These are phyloP conservation scores for Aselliscus stoliczkanus DNA, from an alignment of 2,797 vertebrate genomes.

Conservation along the genomic window DNA sequence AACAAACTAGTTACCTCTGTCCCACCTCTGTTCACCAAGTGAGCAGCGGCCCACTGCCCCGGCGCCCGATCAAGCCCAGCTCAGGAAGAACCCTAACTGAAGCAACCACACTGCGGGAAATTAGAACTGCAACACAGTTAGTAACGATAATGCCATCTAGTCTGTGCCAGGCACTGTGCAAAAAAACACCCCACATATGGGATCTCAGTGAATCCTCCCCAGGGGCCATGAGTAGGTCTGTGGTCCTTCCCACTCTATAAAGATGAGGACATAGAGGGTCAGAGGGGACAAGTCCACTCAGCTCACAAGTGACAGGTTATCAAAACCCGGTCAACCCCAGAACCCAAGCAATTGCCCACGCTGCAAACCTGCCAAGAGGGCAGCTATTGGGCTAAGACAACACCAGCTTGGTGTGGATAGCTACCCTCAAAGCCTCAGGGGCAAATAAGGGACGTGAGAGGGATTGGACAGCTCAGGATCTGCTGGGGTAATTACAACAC, in stretches of 20 bases:
- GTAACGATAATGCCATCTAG: background rate
- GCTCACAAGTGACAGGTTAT: background rate
- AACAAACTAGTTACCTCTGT: background rate
- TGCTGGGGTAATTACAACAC: background rate
- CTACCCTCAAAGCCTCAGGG: background rate
- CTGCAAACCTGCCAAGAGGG: background rate
- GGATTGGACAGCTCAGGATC: background rate
- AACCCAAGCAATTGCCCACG: background rate
- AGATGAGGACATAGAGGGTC: background rate
- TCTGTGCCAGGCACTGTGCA: fast-evolving
- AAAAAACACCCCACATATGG: background rate
- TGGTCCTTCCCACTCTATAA: background rate
- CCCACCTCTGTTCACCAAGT: background rate
- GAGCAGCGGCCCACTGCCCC: background rate
- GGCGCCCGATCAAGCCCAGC: background rate
- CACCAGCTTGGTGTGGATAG: no score
- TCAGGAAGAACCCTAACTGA: background rate
- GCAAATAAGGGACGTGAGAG: background rate
- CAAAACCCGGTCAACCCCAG: background rate
- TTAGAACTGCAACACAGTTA: background rate
- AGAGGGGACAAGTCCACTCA: background rate
- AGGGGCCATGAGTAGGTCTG: background rate
- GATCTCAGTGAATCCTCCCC: background rate
- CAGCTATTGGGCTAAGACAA: background rate
- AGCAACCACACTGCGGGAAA: background rate